These are phyloP conservation scores for Polypterus bichir DNA, from an alignment of 2,113 vertebrate genomes.

Conservation along the genomic window DNA sequence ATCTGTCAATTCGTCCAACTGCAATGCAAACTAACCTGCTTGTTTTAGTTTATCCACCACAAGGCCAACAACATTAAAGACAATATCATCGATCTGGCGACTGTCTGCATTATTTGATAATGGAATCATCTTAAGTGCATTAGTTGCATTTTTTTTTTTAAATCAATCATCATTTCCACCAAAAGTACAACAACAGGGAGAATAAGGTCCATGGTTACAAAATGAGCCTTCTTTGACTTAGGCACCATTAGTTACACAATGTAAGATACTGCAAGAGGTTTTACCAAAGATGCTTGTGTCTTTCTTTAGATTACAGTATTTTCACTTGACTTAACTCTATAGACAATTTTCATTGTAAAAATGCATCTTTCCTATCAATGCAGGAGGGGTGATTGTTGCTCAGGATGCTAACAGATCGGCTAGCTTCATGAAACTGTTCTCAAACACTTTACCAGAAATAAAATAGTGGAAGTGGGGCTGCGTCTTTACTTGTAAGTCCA, in stretches of 20 bases:
- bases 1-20: slow-evolving; percentile 4
- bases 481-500: background rate
- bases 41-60: slow-evolving; percentile 4
- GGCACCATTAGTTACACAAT: slow-evolving; percentile 9
- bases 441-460: slow-evolving; percentile 6
- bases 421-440: slow-evolving; percentile 5
- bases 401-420: slow-evolving; percentile 8
- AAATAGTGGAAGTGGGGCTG: slow-evolving; percentile 3
- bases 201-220: slow-evolving; percentile 7
- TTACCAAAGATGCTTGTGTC: slow-evolving; percentile 9
- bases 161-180: slow-evolving; percentile 2
- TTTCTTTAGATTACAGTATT: slow-evolving; percentile 11
- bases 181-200: slow-evolving; percentile 2
- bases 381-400: slow-evolving; percentile 5
- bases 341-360: slow-evolving; percentile 12
- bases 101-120: background rate
- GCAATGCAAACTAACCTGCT: background rate
- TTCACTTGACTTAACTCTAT: slow-evolving; percentile 6
- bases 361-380: background rate
- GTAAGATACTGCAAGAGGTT: slow-evolving; percentile 12
- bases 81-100: slow-evolving; percentile 1
- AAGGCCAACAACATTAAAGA: slow-evolving; percentile 1
- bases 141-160: background rate
- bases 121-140: background rate
- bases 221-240: slow-evolving; percentile 9